Evolutionary conservation across 35 echinoderm and acorn worm species (phyloP).

Genomic region (Chiridota heheva): DNA sequence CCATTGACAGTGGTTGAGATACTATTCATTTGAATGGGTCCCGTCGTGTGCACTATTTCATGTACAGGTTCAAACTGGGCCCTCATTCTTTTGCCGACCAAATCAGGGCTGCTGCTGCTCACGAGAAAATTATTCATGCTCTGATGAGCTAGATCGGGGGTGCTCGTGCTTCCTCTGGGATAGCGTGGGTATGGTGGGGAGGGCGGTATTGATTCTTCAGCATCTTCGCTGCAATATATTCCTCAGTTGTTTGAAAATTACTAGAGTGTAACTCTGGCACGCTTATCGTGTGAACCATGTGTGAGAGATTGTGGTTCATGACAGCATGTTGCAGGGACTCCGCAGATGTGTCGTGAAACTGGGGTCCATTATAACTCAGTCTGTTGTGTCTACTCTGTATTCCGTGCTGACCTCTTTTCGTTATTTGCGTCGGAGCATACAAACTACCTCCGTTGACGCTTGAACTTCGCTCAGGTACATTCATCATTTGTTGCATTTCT

Average conservation of each 20-base stretch:
- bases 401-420: constrained; percentile 7
- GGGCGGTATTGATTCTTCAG: constrained; percentile 90
- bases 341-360: constrained; percentile 48
- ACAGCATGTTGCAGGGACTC: constrained; percentile 77
- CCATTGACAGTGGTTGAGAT: constrained; percentile 62
- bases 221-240: constrained; percentile 92
- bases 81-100: constrained; percentile 70
- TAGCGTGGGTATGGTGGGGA: constrained; percentile 92
- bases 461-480: constrained; percentile 71
- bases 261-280: constrained; percentile 88
- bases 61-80: constrained; percentile 68
- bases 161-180: constrained; percentile 89
- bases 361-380: constrained; percentile 70
- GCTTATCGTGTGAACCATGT: constrained; percentile 88
- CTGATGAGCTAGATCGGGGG: constrained; percentile 87
- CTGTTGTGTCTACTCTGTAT: constrained; percentile 66
- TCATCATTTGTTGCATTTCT: constrained; percentile 81
- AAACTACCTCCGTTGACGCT: constrained; percentile 40
- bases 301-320: constrained; percentile 43
- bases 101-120: constrained; percentile 95
- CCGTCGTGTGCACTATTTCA: constrained; percentile 41
- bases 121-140: constrained; percentile 67
- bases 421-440: constrained; percentile 62
- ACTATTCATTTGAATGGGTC: constrained; percentile 30
- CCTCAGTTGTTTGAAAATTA: constrained; percentile 73